These are phyloP conservation scores for Eupithecia subfuscata DNA, from an alignment of 2,888 invertebrate species.

Conservation along the genomic window DNA sequence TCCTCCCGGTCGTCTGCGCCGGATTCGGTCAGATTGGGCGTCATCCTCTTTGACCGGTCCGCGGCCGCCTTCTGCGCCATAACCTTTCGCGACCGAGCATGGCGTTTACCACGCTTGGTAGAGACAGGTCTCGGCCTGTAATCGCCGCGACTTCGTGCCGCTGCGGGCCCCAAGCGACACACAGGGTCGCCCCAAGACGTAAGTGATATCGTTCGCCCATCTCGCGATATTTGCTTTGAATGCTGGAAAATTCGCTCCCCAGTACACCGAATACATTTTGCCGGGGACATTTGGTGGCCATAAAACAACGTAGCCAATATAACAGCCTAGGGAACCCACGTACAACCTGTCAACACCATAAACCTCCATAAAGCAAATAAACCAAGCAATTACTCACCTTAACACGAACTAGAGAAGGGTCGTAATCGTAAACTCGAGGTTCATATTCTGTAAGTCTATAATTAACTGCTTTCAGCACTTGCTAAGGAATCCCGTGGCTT, in stretches of 20 bases:
- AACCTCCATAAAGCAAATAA: slow-evolving; percentile 11
- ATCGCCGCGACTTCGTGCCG: no score
- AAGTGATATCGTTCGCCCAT: no score
- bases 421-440: slow-evolving; percentile 2
- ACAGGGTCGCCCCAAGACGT: no score
- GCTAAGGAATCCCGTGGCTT: neutral
- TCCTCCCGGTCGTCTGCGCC: no score
- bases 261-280: neutral
- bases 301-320: neutral
- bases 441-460: slow-evolving; percentile 8
- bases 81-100: no score
- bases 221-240: no score
- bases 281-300: neutral
- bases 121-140: no score
- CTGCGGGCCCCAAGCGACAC: no score
- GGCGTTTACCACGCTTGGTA: no score
- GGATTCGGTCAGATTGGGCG: no score
- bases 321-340: neutral
- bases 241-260: neutral
- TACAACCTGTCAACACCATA: neutral
- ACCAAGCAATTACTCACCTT: slow-evolving; percentile 11
- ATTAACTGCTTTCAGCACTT: neutral
- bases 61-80: no score
- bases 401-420: neutral
- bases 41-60: no score